phyloP scores from a whole-genome alignment of 2,797 vertebrate genomes.

The Sebastes paucispinis region DNA sequence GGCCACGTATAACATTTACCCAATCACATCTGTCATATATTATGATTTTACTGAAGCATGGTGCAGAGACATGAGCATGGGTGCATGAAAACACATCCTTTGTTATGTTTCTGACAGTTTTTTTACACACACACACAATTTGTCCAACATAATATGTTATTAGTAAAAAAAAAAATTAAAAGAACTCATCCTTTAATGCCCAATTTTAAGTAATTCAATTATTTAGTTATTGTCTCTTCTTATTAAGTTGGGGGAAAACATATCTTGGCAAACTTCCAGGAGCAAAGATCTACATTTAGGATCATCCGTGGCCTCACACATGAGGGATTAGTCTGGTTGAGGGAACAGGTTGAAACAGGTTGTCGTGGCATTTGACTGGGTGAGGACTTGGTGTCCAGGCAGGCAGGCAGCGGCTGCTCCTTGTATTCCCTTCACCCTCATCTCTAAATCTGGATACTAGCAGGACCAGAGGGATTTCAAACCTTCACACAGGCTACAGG shows the following conservation, averaged over 20 bases:
- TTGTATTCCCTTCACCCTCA: constrained; percentile 15
- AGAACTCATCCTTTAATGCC: not conserved
- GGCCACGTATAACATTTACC: constrained; percentile 54
- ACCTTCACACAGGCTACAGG: constrained; percentile 1
- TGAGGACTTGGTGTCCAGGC: constrained; percentile 43
- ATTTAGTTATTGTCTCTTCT: constrained; percentile 13
- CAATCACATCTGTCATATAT: constrained; percentile 53
- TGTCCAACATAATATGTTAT: not conserved
- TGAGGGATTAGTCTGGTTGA: constrained; percentile 60
- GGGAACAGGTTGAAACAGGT: constrained; percentile 61
- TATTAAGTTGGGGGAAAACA: not conserved
- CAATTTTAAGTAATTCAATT: not conserved
- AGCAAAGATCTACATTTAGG: constrained; percentile 58
- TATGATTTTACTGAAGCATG: constrained; percentile 14
- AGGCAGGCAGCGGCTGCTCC: constrained; percentile 2
- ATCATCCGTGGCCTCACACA: constrained; percentile 45
- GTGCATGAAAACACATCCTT: not conserved
- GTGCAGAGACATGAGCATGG: constrained; percentile 6
- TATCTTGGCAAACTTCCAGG: constrained; percentile 42
- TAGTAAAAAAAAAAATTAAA: not conserved
- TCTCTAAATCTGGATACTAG: constrained; percentile 21
- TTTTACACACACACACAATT: not conserved
- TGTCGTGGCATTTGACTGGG: constrained; percentile 60
- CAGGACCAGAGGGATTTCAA: constrained; percentile 26
- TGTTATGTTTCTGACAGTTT: not conserved